Evolutionary conservation across 1,140 invertebrate species (phyloP).

Genomic region (Laupala kohalensis): DNA sequence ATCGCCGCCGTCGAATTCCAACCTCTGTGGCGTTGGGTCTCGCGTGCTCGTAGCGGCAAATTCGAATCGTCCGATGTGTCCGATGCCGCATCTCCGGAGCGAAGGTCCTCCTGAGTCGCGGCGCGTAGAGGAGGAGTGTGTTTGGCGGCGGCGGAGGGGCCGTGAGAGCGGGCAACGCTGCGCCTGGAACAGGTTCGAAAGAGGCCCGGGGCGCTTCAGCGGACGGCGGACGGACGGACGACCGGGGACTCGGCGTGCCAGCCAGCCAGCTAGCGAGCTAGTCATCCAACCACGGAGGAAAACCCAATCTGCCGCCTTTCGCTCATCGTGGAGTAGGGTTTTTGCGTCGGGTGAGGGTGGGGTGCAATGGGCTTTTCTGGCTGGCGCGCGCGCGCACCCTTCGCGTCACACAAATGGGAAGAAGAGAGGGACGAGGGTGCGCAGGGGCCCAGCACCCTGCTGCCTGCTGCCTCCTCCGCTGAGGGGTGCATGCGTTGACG

Average conservation of each 20-base stretch:
- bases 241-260: background rate
- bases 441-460: background rate
- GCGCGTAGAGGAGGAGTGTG: no score
- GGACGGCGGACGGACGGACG: background rate
- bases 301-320: no score
- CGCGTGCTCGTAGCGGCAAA: background rate
- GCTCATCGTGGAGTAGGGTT: no score
- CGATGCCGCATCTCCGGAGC: no score
- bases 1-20: background rate
- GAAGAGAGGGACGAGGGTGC: background rate
- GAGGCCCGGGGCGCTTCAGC: background rate
- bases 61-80: background rate
- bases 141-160: no score
- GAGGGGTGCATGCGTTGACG: background rate
- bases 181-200: slow-evolving; percentile 7
- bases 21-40: background rate
- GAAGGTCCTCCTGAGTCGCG: no score
- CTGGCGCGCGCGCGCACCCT: background rate
- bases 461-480: background rate
- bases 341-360: no score
- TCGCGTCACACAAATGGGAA: slow-evolving; percentile 6
- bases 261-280: background rate
- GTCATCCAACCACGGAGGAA: background rate
- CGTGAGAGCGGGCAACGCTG: slow-evolving; percentile 1
- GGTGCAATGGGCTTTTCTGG: no score